These are phyloP conservation scores for Diceros bicornis DNA, from an alignment of 2,797 vertebrate species.

Conservation along the genomic window DNA sequence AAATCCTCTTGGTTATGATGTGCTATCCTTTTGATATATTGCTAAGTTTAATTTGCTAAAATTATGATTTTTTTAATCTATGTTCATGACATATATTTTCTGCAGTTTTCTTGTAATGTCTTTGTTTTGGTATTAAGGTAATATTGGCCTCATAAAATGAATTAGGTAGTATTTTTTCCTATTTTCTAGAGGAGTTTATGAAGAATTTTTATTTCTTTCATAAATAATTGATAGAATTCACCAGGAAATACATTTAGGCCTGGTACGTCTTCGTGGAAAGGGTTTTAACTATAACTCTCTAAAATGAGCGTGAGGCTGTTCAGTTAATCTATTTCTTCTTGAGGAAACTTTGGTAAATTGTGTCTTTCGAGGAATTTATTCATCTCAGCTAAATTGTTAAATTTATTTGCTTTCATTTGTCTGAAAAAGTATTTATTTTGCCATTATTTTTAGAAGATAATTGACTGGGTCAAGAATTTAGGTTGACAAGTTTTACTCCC, in stretches of 20 bases:
- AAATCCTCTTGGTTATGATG: neutral
- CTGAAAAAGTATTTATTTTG: neutral
- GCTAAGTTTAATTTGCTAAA: neutral
- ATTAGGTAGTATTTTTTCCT: neutral
- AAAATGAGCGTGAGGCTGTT: neutral
- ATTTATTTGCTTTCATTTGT: neutral
- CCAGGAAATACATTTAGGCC: neutral
- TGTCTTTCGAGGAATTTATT: neutral
- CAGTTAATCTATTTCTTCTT: neutral
- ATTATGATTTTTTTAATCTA: neutral
- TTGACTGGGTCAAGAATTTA: neutral
- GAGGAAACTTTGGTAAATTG: neutral
- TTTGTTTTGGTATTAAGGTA: neutral
- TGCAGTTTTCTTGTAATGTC: neutral
- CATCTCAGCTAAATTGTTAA: neutral
- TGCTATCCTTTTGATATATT: neutral
- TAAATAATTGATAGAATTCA: neutral
- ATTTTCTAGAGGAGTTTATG: neutral
- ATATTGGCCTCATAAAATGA: neutral
- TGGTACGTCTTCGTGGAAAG: neutral
- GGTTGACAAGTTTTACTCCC: neutral
- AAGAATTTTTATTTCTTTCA: neutral
- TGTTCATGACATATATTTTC: neutral
- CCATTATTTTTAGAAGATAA: neutral
- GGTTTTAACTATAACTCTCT: neutral